These are phyloP conservation scores for Eclectus roratus DNA, from an alignment of 2,113 vertebrate genomes.

Conservation along the genomic window DNA sequence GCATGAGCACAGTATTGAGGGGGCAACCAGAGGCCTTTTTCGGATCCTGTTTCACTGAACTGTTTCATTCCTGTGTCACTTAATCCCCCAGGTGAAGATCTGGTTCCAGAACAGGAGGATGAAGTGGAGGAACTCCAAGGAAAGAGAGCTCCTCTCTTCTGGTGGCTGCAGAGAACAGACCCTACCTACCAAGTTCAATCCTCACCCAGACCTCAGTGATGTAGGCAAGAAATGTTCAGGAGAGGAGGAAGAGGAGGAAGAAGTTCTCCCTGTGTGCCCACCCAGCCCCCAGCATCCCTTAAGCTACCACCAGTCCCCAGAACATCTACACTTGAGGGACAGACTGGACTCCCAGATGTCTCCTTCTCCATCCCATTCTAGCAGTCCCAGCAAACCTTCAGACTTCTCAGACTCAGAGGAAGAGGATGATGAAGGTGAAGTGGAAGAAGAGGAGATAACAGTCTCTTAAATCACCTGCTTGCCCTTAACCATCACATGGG, in stretches of 20 bases:
- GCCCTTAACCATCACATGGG: neutral
- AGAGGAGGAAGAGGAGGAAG: slow-evolving; percentile 72
- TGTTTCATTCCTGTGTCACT: accelerated
- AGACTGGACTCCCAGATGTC: slow-evolving; percentile 73
- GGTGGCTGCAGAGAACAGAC: slow-evolving; percentile 96
- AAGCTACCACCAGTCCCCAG: slow-evolving; percentile 63
- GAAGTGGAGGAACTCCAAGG: slow-evolving; percentile 99
- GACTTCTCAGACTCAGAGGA: slow-evolving; percentile 89
- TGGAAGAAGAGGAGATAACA: slow-evolving; percentile 89
- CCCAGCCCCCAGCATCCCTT: slow-evolving; percentile 60
- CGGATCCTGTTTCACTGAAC: neutral
- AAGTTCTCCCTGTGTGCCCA: slow-evolving; percentile 35
- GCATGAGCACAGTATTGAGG: neutral
- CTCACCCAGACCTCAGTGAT: slow-evolving; percentile 95
- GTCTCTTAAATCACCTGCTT: slow-evolving; percentile 80
- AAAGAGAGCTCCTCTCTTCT: slow-evolving; percentile 92
- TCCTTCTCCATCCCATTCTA: slow-evolving; percentile 78
- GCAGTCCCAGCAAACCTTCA: slow-evolving; percentile 88
- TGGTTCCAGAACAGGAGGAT: slow-evolving; percentile 99
- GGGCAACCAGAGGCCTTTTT: neutral
- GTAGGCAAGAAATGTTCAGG: slow-evolving; percentile 83
- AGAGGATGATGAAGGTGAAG: slow-evolving; percentile 81
- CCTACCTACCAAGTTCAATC: slow-evolving; percentile 95
- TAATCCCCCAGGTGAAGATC: slow-evolving; percentile 87
- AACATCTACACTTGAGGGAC: slow-evolving; percentile 66